phyloP scores from a whole-genome alignment of 2,113 vertebrate species.

The Camelus bactrianus region DNA sequence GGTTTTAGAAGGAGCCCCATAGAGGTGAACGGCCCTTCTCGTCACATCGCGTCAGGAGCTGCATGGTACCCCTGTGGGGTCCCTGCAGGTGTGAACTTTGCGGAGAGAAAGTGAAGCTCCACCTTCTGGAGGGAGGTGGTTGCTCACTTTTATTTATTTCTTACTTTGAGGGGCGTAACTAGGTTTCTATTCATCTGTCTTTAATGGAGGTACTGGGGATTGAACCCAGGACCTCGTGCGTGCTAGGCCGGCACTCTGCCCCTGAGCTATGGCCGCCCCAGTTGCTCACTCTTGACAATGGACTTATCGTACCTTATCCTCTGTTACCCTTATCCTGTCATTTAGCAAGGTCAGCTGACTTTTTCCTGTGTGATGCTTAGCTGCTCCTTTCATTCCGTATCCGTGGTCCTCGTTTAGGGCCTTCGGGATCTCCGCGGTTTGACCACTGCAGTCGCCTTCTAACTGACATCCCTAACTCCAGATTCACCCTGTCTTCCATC shows the following conservation, averaged over 20 bases:
- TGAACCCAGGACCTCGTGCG: too few species aligned
- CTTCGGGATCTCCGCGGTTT: not conserved
- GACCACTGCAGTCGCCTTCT: not conserved
- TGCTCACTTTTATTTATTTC: not conserved
- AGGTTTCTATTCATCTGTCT: too few species aligned
- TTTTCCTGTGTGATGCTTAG: not conserved
- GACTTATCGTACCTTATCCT: not conserved
- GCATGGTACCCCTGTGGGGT: not conserved
- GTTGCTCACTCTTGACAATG: not conserved
- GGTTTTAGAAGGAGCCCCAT: not conserved
- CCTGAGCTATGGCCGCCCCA: too few species aligned
- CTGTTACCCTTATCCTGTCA: not conserved
- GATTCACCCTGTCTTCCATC: not conserved
- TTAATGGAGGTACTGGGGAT: too few species aligned
- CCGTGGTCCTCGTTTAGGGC: not conserved
- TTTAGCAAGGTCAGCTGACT: not conserved
- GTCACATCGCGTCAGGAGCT: not conserved
- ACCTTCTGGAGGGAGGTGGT: not conserved
- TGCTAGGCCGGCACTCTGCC: too few species aligned
- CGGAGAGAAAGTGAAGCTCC: not conserved
- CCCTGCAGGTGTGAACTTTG: not conserved
- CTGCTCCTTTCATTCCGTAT: not conserved
- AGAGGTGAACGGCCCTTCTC: not conserved
- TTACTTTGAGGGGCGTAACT: too few species aligned
- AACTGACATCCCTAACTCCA: not conserved